phyloP scores from a whole-genome alignment of 2,888 invertebrate genomes.

The Eilema sororculum region DNA sequence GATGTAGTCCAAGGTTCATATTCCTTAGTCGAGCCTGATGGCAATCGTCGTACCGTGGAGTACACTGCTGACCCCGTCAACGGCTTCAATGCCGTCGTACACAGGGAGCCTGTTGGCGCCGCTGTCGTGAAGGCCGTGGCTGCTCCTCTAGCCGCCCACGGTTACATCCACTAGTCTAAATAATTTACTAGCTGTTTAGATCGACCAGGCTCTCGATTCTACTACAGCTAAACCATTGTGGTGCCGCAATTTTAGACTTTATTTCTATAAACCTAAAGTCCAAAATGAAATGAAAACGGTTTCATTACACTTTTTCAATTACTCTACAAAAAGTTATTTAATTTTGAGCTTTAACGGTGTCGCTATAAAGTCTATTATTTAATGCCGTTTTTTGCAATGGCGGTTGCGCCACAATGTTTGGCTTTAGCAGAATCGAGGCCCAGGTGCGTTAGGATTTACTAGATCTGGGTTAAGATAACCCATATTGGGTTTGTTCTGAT shows the following conservation, averaged over 20 bases:
- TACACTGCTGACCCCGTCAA: constrained; percentile 90
- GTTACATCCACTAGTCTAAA: constrained; percentile 67
- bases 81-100: constrained; percentile 90
- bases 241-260: too few relatives aligned
- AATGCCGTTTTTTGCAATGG: too few relatives aligned
- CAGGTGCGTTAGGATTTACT: constrained; percentile 21
- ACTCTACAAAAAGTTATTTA: too few relatives aligned
- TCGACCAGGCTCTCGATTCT: too few relatives aligned
- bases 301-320: too few relatives aligned
- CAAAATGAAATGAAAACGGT: too few relatives aligned
- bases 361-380: too few relatives aligned
- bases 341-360: too few relatives aligned
- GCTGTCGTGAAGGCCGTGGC: constrained; percentile 79
- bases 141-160: constrained; percentile 69
- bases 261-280: too few relatives aligned
- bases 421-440: too few relatives aligned
- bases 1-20: constrained; percentile 89
- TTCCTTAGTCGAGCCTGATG: constrained; percentile 89
- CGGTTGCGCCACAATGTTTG: too few relatives aligned
- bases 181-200: constrained; percentile 34
- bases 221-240: too few relatives aligned
- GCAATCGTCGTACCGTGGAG: constrained; percentile 88
- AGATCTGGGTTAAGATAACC: not conserved
- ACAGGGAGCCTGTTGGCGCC: constrained; percentile 86
- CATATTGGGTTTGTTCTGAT: constrained; percentile 5